Percentiles rank a stretch among this genome's conserved stretches.
Conservation (phyloP, 2,797 vertebrate species). For the Bradypodion pumilum region DNA sequence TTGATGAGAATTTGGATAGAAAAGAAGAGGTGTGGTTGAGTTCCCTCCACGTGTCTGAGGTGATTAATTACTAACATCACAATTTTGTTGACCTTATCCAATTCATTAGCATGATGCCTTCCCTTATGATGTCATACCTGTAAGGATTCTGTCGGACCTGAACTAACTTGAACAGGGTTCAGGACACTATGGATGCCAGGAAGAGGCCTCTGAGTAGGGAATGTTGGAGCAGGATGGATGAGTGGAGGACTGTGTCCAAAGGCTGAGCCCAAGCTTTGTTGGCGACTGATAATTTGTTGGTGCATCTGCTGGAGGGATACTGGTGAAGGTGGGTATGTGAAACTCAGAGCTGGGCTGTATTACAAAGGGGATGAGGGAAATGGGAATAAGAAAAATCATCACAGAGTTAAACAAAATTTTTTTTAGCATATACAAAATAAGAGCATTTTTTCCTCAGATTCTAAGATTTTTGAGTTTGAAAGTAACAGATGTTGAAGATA, state of each 20-base stretch:
- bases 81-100: conserved; percentile 46
- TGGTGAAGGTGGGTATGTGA: conserved; percentile 93
- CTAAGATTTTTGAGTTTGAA: background rate
- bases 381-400: conserved; percentile 35
- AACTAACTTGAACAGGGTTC: conserved; percentile 86
- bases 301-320: conserved; percentile 94
- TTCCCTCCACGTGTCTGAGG: conserved; percentile 59
- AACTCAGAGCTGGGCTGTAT: conserved; percentile 89
- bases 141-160: conserved; percentile 86
- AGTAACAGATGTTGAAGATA: background rate
- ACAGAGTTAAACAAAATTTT: background rate
- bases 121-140: conserved; percentile 84
- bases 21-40: too few relatives aligned
- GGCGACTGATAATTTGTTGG: conserved; percentile 92
- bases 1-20: too few relatives aligned
- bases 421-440: conserved; percentile 6
- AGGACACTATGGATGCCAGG: conserved; percentile 89
- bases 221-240: conserved; percentile 93
- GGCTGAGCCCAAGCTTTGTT: conserved; percentile 90
- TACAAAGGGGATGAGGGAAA: conserved; percentile 32
- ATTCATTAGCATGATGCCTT: conserved; percentile 3
- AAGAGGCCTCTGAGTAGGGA: conserved; percentile 91
- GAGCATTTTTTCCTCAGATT: background rate
- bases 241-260: conserved; percentile 97
- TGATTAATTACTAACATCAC: conserved; percentile 80